Evolutionary conservation across 1,140 invertebrate species (phyloP).

Genomic region (Wasmannia auropunctata): DNA sequence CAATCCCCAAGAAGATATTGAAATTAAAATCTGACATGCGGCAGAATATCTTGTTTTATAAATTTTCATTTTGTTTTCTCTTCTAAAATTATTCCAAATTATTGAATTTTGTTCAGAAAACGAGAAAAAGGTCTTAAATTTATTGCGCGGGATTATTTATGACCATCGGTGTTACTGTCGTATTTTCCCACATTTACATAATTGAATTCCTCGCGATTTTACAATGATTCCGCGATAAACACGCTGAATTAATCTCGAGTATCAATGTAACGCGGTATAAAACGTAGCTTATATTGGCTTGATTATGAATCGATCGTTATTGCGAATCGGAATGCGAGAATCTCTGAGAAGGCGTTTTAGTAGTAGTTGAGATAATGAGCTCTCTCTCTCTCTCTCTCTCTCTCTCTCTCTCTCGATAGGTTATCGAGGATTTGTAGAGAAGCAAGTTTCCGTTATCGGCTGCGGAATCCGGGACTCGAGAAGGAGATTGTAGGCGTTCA

Average conservation of each 20-base stretch:
- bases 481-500: slow-evolving; percentile 39
- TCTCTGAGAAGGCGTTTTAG: not conserved
- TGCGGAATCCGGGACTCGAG: slow-evolving; percentile 42
- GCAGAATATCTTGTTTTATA: not conserved
- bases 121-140: not conserved
- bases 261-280: not conserved
- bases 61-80: not conserved
- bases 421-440: slow-evolving; percentile 35
- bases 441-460: slow-evolving; percentile 47
- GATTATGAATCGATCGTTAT: slow-evolving; percentile 10
- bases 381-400: not conserved
- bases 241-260: not conserved
- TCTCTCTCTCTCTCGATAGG: not conserved
- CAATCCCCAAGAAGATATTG: not conserved
- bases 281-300: not conserved
- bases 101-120: not conserved
- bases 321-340: slow-evolving; percentile 2
- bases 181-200: not conserved
- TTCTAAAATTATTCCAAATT: not conserved
- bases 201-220: slow-evolving; percentile 3
- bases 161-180: not conserved
- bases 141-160: not conserved
- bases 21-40: not conserved
- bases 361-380: slow-evolving; percentile 27
- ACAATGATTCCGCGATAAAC: not conserved